Evolutionary conservation across 1,140 invertebrate genomes (phyloP), one percentile per base, ranked within the genome.

Genomic region (Physella acuta): DNA sequence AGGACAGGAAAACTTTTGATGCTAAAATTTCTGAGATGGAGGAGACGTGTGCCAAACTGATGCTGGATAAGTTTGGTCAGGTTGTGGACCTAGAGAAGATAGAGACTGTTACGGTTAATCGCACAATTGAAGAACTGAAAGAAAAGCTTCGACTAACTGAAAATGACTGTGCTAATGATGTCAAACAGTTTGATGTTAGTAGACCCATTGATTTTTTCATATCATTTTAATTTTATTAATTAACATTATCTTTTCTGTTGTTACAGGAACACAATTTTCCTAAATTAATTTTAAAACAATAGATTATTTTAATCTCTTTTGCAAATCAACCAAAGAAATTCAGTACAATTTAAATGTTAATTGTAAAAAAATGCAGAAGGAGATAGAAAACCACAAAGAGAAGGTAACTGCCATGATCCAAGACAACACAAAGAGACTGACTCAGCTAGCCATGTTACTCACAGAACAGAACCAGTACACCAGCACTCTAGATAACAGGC

Each of bases 31-130:
- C 34, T 1, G 76, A 80, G 59, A 79, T 84, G 76, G 80, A 85
- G 49, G 76, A 78, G 44, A 73, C 78, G 26, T 84, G 83, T 61
- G 76, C 84, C 64, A 70, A 79, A 61, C 80, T 84, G 81, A 85
- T 85, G 82, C 60, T 80, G 26, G 78, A 73, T 34, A 85, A 85
- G 74, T 85, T 85, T 77, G 84, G 84, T 1, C 68, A 77, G 14
- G 75, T 82, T 33, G 82, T 85, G 24, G 81, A 85, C 70, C 68
- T 86, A 30, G 84, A 86, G 73, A 81, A 80, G 62, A 69, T 86
- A 20, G 85, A 86, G 62, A 79, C 77, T 3, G 79, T 85, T 17
- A 84, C 82, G 8, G 82, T 85, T 0, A 85, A 86, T 71, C 72
- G 80, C 56, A 75, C 77, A 58, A 80, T 84, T 61, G 84, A 85